Evolutionary conservation across 2,797 vertebrate genomes (phyloP), one percentile per base, ranked within the genome.

Genomic region (Streptopelia turtur): DNA sequence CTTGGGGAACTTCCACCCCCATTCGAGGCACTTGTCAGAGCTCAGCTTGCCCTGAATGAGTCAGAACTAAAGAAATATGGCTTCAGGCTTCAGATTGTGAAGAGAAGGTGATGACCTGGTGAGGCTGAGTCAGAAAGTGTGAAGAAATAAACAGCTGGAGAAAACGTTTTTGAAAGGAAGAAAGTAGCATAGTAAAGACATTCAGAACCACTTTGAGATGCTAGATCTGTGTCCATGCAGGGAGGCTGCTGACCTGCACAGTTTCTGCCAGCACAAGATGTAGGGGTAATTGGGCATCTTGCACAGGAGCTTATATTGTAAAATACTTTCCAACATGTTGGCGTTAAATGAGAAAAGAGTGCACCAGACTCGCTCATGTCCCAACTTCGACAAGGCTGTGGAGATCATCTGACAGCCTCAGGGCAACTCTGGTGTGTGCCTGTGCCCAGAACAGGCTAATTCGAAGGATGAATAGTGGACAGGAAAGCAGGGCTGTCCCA

Each of bases 121-220:
- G 21, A 93, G 75, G 37, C 11, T 53, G 52, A 33, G 33, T 45
- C 60, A 69, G 60, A 56, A 94, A 74, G 31, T 22, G 11, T 68
- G 68, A 91, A 92, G 43, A 92, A 89, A 72, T 78, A 89, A 90
- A 76, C 4, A 6, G n/a, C 45, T 43, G 72, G 23, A 25, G 56
- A 68, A 66, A 59, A 45, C 18, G 12, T 41, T 66, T 86, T 57
- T 76, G 30, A 86, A 90, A 75, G 13, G 21, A 81, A 81, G 50
- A 65, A 83, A 86, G 49, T 9, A 49, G 22, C 53, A 25, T 30
- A 49, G 20, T 55, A 49, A 90, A 61, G 21, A 75, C 57, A 74
- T 37, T 52, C 4, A 1, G 68, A 74, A 92, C 35, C 20, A 22
- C 18, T 81, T 57, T 43, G 68, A 60, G 45, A 59, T 64, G 39